These are phyloP conservation scores for Rhinolophus ferrumequinum DNA, from an alignment of 2,113 vertebrate genomes.

Conservation along the genomic window DNA sequence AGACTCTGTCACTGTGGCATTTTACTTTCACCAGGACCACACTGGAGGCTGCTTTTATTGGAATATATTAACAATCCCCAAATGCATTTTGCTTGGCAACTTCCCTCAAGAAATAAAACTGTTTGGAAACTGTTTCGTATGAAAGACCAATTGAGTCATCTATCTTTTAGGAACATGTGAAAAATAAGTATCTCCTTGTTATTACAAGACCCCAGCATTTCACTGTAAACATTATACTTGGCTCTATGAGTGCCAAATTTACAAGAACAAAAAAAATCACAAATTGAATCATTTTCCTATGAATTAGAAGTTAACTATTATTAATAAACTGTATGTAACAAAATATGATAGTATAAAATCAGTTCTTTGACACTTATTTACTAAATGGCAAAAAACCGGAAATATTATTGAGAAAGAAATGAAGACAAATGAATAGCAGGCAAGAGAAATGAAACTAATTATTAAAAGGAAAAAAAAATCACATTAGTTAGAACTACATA, in stretches of 20 bases:
- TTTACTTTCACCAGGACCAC: not conserved
- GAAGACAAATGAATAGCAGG: not conserved
- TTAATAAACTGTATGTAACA: conserved; percentile 22
- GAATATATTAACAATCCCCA: conserved; percentile 21
- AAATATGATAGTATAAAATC: conserved; percentile 27
- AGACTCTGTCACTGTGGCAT: not conserved
- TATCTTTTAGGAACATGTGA: not conserved
- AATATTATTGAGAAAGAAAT: not conserved
- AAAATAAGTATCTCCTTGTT: not conserved
- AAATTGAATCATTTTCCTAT: not conserved
- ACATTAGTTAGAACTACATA: not conserved
- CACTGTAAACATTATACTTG: not conserved
- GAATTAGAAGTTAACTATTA: conserved; percentile 4
- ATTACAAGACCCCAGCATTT: not conserved
- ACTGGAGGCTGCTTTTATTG: not conserved
- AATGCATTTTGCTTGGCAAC: conserved; percentile 46
- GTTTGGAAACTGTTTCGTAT: conserved; percentile 27
- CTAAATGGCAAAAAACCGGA: not conserved
- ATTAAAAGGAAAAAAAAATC: not conserved
- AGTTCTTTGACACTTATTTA: not conserved
- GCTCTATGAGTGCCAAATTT: conserved; percentile 1
- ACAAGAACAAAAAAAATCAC: conserved; percentile 12
- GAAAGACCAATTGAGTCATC: not conserved
- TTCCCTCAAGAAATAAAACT: conserved; percentile 62
- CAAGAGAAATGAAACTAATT: conserved; percentile 29